phyloP scores from a whole-genome alignment of 2,797 vertebrate genomes.

The Syndactyla subalaris region DNA sequence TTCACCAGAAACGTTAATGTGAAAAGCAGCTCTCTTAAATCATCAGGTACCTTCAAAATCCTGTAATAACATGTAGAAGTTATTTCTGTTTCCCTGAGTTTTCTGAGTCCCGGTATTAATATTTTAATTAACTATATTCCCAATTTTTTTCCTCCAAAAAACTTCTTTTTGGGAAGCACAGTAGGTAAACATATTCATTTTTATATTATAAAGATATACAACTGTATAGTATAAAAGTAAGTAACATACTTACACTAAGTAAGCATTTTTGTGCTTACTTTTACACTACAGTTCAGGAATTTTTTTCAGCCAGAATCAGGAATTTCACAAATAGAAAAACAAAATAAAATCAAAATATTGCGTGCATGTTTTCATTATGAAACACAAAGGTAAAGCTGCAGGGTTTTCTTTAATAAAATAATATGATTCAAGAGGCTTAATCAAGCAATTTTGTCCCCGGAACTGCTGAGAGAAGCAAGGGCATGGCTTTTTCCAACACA shows the following conservation, averaged over 20 bases:
- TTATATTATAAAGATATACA: background rate
- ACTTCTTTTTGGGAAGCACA: fast-evolving
- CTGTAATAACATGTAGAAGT: fast-evolving
- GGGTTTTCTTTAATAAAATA: background rate
- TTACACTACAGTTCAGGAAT: background rate
- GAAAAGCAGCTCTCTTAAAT: background rate
- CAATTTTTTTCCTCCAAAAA: background rate
- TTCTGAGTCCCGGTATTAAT: fast-evolving
- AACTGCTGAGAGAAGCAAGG: background rate
- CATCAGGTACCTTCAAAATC: background rate
- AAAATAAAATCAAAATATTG: background rate
- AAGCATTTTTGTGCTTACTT: background rate
- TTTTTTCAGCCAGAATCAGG: background rate
- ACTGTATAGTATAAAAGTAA: too few relatives aligned
- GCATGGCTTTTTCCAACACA: background rate
- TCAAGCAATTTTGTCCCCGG: background rate
- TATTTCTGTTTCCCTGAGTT: background rate
- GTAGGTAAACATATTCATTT: fast-evolving
- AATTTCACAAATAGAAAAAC: background rate
- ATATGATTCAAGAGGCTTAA: background rate
- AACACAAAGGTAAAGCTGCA: fast-evolving
- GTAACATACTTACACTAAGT: background rate
- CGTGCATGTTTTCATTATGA: background rate
- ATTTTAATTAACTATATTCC: background rate
- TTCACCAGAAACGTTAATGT: background rate